These are phyloP conservation scores for Hirtodrosophila confusa DNA, from an alignment of 2,888 invertebrate species.

Conservation along the genomic window DNA sequence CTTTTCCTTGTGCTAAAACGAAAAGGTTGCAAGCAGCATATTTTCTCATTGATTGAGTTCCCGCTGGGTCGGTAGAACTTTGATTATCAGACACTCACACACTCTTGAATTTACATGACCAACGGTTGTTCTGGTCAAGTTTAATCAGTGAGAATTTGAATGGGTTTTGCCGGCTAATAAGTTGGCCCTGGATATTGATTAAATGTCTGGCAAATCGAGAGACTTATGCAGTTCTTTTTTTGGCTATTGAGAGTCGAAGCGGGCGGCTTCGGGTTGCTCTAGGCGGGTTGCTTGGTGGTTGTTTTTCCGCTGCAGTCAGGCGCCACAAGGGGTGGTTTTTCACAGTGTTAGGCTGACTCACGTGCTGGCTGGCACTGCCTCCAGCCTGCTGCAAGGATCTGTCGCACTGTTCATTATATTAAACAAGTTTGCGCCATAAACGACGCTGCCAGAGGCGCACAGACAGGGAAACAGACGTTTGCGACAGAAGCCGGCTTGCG, in stretches of 20 bases:
- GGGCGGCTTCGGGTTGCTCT: slow-evolving; percentile 6
- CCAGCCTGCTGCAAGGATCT: slow-evolving; percentile 41
- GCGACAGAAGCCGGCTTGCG: slow-evolving; percentile 57
- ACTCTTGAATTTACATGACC: slow-evolving; percentile 27
- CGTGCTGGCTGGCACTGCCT: slow-evolving; percentile 57
- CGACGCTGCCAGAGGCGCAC: slow-evolving; percentile 65
- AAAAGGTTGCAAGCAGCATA: too few relatives aligned
- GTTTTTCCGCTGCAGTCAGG: slow-evolving; percentile 62
- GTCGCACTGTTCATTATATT: slow-evolving; percentile 75
- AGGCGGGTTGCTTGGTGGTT: slow-evolving; percentile 52
- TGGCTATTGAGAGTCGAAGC: slow-evolving; percentile 8
- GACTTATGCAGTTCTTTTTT: slow-evolving; percentile 30
- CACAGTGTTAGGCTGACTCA: slow-evolving; percentile 62
- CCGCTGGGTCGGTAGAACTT: slow-evolving; percentile 12
- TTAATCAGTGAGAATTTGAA: slow-evolving; percentile 52
- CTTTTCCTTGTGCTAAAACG: too few relatives aligned
- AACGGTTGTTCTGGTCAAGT: slow-evolving; percentile 55
- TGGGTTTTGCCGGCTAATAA: slow-evolving; percentile 44
- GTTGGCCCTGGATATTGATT: slow-evolving; percentile 44
- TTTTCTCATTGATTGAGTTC: slow-evolving; percentile 1
- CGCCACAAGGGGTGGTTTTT: slow-evolving; percentile 62
- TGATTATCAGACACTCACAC: slow-evolving; percentile 9
- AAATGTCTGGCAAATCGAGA: slow-evolving; percentile 37
- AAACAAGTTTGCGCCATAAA: slow-evolving; percentile 78
- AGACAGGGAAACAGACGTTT: slow-evolving; percentile 30